These are phyloP conservation scores for Butorides virescens DNA, from an alignment of 2,113 vertebrate genomes.

Conservation along the genomic window DNA sequence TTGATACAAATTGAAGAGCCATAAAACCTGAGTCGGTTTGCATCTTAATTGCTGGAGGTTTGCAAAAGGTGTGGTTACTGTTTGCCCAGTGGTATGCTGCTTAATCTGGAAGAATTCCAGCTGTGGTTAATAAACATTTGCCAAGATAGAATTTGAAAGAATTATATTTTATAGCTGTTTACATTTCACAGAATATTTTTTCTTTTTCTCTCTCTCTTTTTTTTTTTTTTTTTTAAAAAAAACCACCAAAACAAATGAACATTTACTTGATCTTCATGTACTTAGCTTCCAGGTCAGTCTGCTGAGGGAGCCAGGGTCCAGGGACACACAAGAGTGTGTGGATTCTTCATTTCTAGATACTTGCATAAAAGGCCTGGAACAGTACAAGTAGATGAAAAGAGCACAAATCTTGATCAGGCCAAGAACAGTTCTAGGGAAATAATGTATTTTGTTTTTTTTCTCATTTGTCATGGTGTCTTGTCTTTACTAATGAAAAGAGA, in stretches of 20 bases:
- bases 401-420: neutral
- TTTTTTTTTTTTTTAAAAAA: neutral
- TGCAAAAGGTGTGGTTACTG: neutral
- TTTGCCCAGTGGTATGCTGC: neutral
- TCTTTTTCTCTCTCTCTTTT: fast-evolving
- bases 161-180: neutral
- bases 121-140: neutral
- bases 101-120: neutral
- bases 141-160: neutral
- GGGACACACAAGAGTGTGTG: neutral
- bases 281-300: neutral
- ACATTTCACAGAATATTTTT: neutral
- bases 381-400: neutral
- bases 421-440: neutral
- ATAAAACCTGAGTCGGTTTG: neutral
- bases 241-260: neutral
- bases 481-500: neutral
- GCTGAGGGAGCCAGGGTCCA: neutral
- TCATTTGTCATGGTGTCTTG: neutral
- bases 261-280: neutral
- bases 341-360: neutral
- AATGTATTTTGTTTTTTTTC: neutral
- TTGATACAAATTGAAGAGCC: neutral
- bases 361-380: neutral
- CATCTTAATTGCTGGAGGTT: neutral